phyloP scores from a whole-genome alignment of 2,113 vertebrate genomes.

The Parotia lawesii region DNA sequence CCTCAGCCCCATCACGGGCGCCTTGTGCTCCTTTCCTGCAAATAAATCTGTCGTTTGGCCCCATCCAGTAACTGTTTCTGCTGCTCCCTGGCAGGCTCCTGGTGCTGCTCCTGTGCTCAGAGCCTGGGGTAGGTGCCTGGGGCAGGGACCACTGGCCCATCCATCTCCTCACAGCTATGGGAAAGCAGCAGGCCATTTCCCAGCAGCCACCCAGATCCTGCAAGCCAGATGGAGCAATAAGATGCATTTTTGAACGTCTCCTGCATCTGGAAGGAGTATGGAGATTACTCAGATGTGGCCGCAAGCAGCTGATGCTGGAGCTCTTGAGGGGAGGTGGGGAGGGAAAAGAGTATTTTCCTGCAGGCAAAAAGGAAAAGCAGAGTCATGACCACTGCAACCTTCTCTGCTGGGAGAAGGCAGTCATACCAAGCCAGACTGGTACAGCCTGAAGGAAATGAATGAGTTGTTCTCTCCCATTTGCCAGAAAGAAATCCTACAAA shows the following conservation, averaged over 20 bases:
- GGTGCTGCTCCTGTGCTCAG: background rate
- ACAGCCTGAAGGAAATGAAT: background rate
- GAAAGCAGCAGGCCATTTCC: background rate
- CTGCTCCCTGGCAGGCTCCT: background rate
- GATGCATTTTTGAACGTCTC: background rate
- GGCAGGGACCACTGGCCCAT: fast-evolving
- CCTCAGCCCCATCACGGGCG: background rate
- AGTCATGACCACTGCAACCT: fast-evolving
- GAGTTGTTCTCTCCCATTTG: background rate
- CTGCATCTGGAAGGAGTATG: background rate
- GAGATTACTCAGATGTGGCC: background rate
- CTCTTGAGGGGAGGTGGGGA: background rate
- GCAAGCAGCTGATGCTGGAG: background rate
- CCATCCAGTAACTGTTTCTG: background rate
- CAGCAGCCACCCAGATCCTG: background rate
- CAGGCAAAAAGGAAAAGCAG: background rate
- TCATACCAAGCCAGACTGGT: background rate
- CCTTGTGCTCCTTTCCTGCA: background rate
- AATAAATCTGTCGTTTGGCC: background rate
- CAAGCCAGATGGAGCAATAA: background rate
- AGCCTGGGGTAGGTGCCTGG: background rate
- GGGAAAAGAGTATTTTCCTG: background rate
- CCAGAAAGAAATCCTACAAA: background rate
- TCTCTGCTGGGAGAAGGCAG: background rate
- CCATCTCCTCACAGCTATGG: fast-evolving